Evolutionary conservation across 2,888 invertebrate genomes (phyloP).

Genomic region (Podabrus alpinus): DNA sequence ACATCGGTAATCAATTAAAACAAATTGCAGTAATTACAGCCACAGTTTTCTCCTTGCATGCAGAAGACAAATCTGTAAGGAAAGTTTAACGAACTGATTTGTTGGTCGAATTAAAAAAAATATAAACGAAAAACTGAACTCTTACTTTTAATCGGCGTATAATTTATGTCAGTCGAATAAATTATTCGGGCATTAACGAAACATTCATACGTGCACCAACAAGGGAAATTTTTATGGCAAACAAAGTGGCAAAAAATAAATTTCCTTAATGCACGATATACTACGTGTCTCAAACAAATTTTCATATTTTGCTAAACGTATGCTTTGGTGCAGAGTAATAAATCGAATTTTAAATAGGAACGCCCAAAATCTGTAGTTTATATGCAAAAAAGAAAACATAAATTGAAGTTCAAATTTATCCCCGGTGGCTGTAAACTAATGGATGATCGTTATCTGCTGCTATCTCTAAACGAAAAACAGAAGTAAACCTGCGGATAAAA

Average conservation of each 20-base stretch:
- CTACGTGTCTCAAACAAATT: conserved; percentile 27
- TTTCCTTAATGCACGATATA: conserved; percentile 22
- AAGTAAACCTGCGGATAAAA: conserved; percentile 31
- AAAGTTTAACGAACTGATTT: neutral
- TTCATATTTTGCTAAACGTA: conserved; percentile 30
- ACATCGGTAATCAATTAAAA: neutral
- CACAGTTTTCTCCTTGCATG: neutral
- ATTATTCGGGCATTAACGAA: neutral
- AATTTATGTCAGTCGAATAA: neutral
- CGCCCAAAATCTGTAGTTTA: conserved; percentile 34
- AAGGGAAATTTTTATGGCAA: neutral
- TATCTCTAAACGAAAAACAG: conserved; percentile 31
- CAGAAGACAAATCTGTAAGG: neutral
- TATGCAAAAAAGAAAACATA: conserved; percentile 35
- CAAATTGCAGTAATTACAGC: neutral
- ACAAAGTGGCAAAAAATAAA: conserved; percentile 10
- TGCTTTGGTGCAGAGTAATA: conserved; percentile 30
- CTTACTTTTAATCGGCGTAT: neutral
- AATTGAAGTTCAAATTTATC: conserved; percentile 37
- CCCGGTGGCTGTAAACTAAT: conserved; percentile 37
- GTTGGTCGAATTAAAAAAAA: neutral
- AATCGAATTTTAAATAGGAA: conserved; percentile 29
- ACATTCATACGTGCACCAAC: neutral
- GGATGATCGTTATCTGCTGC: conserved; percentile 36
- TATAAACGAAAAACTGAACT: neutral